Evolutionary conservation across 2,797 vertebrate genomes (phyloP).

Genomic region (Atherinosoma microstoma): DNA sequence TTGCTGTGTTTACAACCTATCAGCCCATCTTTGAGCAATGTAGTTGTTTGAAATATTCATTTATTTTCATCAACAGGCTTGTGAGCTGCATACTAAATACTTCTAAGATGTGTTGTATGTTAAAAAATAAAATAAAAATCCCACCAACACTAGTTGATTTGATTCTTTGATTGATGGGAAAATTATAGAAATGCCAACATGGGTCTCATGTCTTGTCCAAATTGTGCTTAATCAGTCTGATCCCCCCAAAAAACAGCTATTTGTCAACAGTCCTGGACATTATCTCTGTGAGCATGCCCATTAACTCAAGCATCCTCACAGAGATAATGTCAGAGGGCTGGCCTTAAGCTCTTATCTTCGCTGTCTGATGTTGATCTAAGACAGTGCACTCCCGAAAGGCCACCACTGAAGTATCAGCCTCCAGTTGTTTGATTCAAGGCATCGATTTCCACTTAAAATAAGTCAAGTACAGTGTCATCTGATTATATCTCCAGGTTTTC

Average conservation of each 20-base stretch:
- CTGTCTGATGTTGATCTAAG: conserved; percentile 48
- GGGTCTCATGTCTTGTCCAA: background rate
- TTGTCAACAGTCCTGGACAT: conserved; percentile 4
- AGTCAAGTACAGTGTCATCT: conserved; percentile 34
- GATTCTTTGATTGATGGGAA: too few species aligned
- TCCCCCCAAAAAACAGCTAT: background rate
- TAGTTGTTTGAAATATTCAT: too few species aligned
- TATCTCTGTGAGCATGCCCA: conserved; percentile 8
- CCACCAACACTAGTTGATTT: too few species aligned
- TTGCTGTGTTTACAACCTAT: too few species aligned
- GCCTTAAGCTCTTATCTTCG: conserved; percentile 24
- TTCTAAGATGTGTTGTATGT: too few species aligned
- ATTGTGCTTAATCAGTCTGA: background rate
- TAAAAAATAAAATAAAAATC: too few species aligned
- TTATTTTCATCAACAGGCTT: too few species aligned
- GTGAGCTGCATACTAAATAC: too few species aligned
- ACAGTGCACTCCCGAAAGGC: conserved; percentile 5
- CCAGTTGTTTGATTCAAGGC: conserved; percentile 35
- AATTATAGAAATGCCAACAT: background rate
- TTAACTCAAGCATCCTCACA: conserved; percentile 10
- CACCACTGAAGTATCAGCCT: conserved; percentile 21
- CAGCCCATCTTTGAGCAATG: too few species aligned
- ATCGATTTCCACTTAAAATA: conserved; percentile 42
- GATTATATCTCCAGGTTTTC: conserved; percentile 22
- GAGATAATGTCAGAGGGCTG: conserved; percentile 22